Conservation (phyloP, 2,888 invertebrate genomes). For the Clistopyga incitator region DNA sequence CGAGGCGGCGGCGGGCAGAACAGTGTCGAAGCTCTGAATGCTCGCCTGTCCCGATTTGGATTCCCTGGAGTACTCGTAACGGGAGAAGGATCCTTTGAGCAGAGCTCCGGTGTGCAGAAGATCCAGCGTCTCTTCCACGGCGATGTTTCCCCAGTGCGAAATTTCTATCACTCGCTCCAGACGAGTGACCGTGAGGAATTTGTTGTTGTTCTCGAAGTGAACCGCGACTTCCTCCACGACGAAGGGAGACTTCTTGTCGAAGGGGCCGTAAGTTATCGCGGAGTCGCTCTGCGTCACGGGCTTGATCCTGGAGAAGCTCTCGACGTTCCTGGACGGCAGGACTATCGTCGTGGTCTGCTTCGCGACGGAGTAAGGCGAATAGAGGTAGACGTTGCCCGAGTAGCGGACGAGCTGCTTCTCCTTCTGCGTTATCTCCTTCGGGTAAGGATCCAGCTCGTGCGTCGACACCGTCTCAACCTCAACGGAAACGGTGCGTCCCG, state of each 20-base stretch:
- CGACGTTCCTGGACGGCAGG: constrained; percentile 91
- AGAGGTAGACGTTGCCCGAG: constrained; percentile 93
- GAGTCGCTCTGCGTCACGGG: constrained; percentile 92
- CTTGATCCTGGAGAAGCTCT: constrained; percentile 92
- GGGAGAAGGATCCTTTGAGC: constrained; percentile 95
- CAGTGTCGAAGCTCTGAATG: constrained; percentile 95
- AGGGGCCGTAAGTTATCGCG: constrained; percentile 95
- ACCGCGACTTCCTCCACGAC: constrained; percentile 89
- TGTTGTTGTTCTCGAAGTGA: constrained; percentile 98
- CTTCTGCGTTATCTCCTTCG: constrained; percentile 94
- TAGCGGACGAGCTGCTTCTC: constrained; percentile 97
- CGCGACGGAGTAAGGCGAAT: constrained; percentile 91
- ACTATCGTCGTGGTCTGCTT: constrained; percentile 93
- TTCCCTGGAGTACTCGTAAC: constrained; percentile 98
- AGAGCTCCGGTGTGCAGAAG: constrained; percentile 96
- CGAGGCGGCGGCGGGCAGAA: constrained; percentile 94
- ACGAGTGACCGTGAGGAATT: constrained; percentile 96
- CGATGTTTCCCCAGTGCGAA: constrained; percentile 99
- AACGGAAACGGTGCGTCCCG: constrained; percentile 87
- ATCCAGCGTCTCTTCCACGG: constrained; percentile 97
- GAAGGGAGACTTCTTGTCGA: constrained; percentile 89
- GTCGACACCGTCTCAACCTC: constrained; percentile 91
- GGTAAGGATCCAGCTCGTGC: constrained; percentile 92
- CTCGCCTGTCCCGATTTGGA: constrained; percentile 94
- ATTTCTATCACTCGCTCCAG: constrained; percentile 96